Conservation (phyloP, 2,113 vertebrate genomes). For the Sus scrofa region DNA sequence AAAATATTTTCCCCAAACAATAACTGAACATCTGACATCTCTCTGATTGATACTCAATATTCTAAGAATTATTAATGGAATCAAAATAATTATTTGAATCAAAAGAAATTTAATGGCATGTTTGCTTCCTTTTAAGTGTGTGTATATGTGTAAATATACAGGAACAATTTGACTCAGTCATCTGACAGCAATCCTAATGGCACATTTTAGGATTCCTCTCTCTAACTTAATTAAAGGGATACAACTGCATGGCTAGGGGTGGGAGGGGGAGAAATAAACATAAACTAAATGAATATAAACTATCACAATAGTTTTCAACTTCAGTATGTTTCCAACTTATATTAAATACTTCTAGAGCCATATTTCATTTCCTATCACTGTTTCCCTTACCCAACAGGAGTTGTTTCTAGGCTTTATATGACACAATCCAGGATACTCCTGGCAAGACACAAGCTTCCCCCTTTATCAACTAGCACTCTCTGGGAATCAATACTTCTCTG, state of each 20-base stretch:
- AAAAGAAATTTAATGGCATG: background rate
- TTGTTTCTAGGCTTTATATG: background rate
- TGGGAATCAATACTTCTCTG: background rate
- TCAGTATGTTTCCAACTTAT: background rate
- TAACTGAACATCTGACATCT: background rate
- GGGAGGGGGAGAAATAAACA: background rate
- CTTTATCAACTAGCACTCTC: background rate
- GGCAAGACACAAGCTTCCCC: background rate
- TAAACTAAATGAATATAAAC: no score
- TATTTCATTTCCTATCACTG: background rate
- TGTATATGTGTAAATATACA: background rate
- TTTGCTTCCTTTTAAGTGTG: background rate
- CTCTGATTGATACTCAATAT: no score
- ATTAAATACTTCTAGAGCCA: background rate
- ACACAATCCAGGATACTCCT: background rate
- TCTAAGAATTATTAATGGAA: background rate
- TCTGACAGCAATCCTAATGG: background rate
- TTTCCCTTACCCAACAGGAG: background rate
- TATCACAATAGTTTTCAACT: background rate
- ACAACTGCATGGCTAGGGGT: background rate
- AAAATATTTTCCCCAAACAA: background rate
- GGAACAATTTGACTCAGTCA: background rate
- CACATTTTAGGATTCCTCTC: background rate
- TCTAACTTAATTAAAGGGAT: background rate
- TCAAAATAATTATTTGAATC: background rate